Base-by-base conservation (phyloP, 1,140 invertebrate species). In the Glossosoma conforme region DNA sequence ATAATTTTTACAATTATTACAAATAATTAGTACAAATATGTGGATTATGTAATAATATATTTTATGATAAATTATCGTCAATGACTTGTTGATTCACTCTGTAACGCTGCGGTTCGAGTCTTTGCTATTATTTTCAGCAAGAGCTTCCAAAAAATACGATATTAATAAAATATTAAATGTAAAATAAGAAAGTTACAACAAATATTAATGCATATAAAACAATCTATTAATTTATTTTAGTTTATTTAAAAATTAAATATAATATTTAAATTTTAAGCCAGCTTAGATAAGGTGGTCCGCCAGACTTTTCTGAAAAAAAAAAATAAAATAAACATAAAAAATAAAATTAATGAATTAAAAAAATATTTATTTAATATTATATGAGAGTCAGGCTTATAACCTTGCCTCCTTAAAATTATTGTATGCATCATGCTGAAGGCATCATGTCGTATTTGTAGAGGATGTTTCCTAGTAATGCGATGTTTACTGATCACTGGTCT, bases 281-380 rank as follows among this genome's bases (percentile, higher is more conserved):
- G 36, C 36, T 46, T 54, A 22, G 56, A 58, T 20, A 58, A 36
- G 10, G 56, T 53, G 1, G 56, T 58, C 46, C 51, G 53, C 55
- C 56, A 58, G 11, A 58, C 47, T 54, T 58, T 58, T 38, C 56
- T 58, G 51, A 28, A 55, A 55, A 52, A 49, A 40, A 52, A 38
- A 37, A 25, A 38, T 22, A 25, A 44, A 43, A 9, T 8, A 44
- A 32, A 30, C 15, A 10, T 3, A 44, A 15, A 44, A 15, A 32
- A 44, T 19, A 32, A 10, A 44, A 25, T 30, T 25, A 4, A 3
- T 6, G 13, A 14, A 4, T 8, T 15, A 9, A n/a, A 10, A 8
- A 44, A 15, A n/a, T 25, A 13, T 25, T 4, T 25, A 32, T 15
- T 2, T 19, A 15, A 35, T 45, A 13, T 24, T 2, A 45, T 18